Evolutionary conservation across 2,888 invertebrate species (phyloP).

Genomic region (Cryptophagus acutangulus): DNA sequence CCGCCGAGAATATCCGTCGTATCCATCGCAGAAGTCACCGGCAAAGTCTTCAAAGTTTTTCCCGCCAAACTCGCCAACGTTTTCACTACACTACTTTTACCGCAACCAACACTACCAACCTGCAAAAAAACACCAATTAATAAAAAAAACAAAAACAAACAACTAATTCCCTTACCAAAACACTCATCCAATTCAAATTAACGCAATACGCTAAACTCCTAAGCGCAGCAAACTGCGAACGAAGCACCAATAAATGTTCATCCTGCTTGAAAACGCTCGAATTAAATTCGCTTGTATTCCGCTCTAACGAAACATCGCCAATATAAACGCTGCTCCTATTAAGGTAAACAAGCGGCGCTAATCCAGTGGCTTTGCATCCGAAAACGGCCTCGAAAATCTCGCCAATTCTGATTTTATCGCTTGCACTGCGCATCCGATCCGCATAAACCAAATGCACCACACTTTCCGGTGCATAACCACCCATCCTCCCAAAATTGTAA

Average conservation of each 20-base stretch:
- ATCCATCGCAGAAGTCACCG: slow-evolving; percentile 89
- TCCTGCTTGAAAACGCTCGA: slow-evolving; percentile 36
- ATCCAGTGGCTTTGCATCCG: slow-evolving; percentile 51
- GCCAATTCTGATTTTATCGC: slow-evolving; percentile 70
- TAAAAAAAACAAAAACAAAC: slow-evolving; percentile 6
- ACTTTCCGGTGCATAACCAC: slow-evolving; percentile 50
- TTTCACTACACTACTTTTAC: slow-evolving; percentile 76
- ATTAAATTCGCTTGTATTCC: slow-evolving; percentile 32
- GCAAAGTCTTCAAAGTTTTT: slow-evolving; percentile 66
- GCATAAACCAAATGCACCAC: slow-evolving; percentile 74
- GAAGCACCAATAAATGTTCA: slow-evolving; percentile 48
- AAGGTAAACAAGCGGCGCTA: slow-evolving; percentile 56
- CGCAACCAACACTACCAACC: slow-evolving; percentile 71
- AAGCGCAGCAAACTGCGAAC: slow-evolving; percentile 61
- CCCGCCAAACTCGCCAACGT: slow-evolving; percentile 72
- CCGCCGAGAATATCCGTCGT: slow-evolving; percentile 93
- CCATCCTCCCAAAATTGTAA: slow-evolving; percentile 23
- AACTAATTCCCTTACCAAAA: slow-evolving; percentile 60
- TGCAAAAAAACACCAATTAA: slow-evolving; percentile 33
- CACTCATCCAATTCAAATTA: slow-evolving; percentile 87
- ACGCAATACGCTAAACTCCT: slow-evolving; percentile 82
- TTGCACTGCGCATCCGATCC: slow-evolving; percentile 75
- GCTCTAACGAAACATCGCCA: slow-evolving; percentile 58
- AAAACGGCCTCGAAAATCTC: slow-evolving; percentile 50
- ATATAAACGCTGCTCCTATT: slow-evolving; percentile 57